Conservation (phyloP, 1,140 invertebrate species). For the Solenopsis fugax region DNA sequence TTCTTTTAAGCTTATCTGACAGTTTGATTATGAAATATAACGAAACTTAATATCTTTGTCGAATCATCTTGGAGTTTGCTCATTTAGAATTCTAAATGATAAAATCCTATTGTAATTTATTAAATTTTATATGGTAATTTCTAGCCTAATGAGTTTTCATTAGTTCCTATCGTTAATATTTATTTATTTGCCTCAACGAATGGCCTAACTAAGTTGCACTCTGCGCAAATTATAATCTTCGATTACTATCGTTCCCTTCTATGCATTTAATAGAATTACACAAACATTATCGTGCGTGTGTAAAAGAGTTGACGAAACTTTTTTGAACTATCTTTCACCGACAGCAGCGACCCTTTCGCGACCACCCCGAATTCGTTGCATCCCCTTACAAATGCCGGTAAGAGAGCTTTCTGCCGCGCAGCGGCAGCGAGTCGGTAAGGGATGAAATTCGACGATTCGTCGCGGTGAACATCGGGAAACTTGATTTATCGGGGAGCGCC, state of each 20-base stretch:
- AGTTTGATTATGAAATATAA: not conserved
- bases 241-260: not conserved
- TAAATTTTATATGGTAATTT: not conserved
- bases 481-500: conserved; percentile 76
- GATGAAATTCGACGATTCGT: conserved; percentile 42
- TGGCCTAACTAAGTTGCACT: not conserved
- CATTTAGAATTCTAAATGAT: not conserved
- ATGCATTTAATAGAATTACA: not conserved
- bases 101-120: not conserved
- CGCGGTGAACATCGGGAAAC: conserved; percentile 69
- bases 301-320: conserved; percentile 10
- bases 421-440: conserved; percentile 68
- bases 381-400: conserved; percentile 58
- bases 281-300: not conserved
- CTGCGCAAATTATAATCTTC: not conserved
- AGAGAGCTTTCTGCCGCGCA: conserved; percentile 67
- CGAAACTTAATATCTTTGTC: not conserved
- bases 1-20: not conserved
- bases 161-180: not conserved
- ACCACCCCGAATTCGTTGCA: conserved; percentile 60
- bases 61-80: not conserved
- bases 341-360: conserved; percentile 71
- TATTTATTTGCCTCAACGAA: not conserved
- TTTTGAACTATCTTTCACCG: conserved; percentile 44
- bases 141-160: not conserved